A percentile compares a stretch with the other conserved stretches of the same genome.
Conservation (phyloP, 2,888 invertebrate species). For the Machimus rusticus region DNA sequence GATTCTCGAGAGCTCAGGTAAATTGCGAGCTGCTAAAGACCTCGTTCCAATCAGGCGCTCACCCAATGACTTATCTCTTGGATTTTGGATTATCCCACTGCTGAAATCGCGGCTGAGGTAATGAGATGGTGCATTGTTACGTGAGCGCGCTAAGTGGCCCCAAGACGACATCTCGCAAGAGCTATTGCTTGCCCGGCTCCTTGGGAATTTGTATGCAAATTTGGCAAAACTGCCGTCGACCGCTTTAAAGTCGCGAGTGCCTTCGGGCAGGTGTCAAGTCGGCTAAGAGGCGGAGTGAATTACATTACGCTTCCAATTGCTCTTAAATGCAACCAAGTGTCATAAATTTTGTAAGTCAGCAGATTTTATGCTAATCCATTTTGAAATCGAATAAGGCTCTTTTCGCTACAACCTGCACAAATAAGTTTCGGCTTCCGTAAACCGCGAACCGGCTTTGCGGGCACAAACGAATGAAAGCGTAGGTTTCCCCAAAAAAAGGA, state of each 20-base stretch:
- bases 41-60: not conserved
- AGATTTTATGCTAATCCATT: conserved; percentile 6
- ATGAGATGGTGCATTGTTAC: conserved; percentile 35
- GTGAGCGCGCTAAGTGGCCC: conserved; percentile 16
- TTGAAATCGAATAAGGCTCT: not conserved
- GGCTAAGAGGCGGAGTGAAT: not conserved
- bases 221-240: not conserved
- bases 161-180: conserved; percentile 6
- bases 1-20: not conserved
- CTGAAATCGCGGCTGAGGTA: conserved; percentile 6
- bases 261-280: not conserved
- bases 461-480: not conserved
- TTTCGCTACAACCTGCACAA: not conserved
- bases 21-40: not conserved
- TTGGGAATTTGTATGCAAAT: conserved; percentile 21
- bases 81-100: not conserved
- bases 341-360: conserved; percentile 22
- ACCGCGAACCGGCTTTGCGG: not conserved
- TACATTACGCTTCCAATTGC: conserved; percentile 8
- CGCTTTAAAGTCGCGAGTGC: not conserved
- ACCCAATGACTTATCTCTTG: not conserved
- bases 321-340: not conserved
- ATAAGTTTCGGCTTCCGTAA: not conserved
- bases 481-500: not conserved
- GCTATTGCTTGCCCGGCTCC: not conserved